Evolutionary conservation across 2,888 invertebrate genomes (phyloP).

Genomic region (Lepetodrilus schrolli): DNA sequence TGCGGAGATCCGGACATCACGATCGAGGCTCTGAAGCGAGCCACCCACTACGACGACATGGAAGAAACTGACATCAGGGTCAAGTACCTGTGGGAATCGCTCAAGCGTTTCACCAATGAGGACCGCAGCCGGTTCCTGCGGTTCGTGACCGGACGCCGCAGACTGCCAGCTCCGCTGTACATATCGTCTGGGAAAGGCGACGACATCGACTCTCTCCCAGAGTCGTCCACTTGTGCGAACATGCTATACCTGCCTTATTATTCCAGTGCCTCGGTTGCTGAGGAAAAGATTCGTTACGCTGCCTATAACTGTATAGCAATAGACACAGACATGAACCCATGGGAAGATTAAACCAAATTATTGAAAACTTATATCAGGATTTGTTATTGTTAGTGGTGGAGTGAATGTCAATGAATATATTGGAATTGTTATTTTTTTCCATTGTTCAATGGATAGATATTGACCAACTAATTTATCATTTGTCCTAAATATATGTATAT

Average conservation of each 20-base stretch:
- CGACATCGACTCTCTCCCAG: slow-evolving; percentile 71
- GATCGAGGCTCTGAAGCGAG: slow-evolving; percentile 69
- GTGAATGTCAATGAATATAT: too few relatives aligned
- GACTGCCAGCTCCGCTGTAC: slow-evolving; percentile 72
- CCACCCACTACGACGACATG: slow-evolving; percentile 72
- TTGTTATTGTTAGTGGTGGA: too few relatives aligned
- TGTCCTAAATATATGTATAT: too few relatives aligned
- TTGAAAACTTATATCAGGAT: too few relatives aligned
- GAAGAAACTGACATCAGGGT: slow-evolving; percentile 71
- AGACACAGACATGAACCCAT: slow-evolving; percentile 73
- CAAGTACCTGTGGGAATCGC: slow-evolving; percentile 73
- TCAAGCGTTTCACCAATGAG: slow-evolving; percentile 73
- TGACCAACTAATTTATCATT: too few relatives aligned
- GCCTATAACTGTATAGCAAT: slow-evolving; percentile 75
- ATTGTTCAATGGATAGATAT: too few relatives aligned
- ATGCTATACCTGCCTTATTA: slow-evolving; percentile 74
- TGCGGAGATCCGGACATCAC: slow-evolving; percentile 74
- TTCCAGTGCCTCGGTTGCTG: slow-evolving; percentile 73
- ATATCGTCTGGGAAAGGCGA: slow-evolving; percentile 72
- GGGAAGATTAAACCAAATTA: slow-evolving; percentile 67
- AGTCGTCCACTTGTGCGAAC: slow-evolving; percentile 75
- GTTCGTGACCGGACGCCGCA: slow-evolving; percentile 74
- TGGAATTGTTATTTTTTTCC: too few relatives aligned
- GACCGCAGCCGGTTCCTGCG: slow-evolving; percentile 74
- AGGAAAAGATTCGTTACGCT: slow-evolving; percentile 75